Base-by-base conservation (phyloP, 2,888 invertebrate species). In the Tortricodes alternella region DNA sequence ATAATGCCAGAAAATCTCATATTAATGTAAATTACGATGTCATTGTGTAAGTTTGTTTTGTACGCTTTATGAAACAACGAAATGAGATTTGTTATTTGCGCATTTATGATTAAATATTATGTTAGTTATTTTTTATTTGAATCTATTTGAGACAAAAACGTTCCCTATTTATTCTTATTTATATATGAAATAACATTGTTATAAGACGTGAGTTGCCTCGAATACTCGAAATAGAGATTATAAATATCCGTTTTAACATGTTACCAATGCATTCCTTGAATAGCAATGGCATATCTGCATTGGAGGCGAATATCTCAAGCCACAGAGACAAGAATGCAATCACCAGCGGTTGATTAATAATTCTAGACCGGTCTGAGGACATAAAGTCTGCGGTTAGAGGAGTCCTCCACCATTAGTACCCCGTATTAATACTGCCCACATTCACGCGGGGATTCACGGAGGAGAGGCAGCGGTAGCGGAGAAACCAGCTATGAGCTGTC, bases 301-400 rank as follows among this genome's bases (percentile, higher is more conserved):
- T 74, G 68, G 67, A 67, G 35, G 24, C 35, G 34, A 48, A 52
- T 48, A 48, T 43, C 49, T 44, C 44, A 38, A 53, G 43, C 49
- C 46, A 43, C 35, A 43, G 49, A 24, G 37, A 43, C 51, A 80
- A 78, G 84, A 87, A 86, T 84, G 84, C 83, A 85, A 87, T 87
- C 83, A 85, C 74, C 80, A 85, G 74, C n/a, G 72, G 82, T 85
- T 84, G 87, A 87, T 88, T 88, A 88, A 85, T 88, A 89, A 89
- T 89, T 89, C 88, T 85, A 84, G 85, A 86, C 80, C 68, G 73
- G 80, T 84, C 87, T 76, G 75, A 79, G 82, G 82, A 83, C 84
- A 78, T 85, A 85, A 86, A 87, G 86, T 83, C 86, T 86, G 87
- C 81, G 86, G 86, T 78, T 62, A 62, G 62, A 68, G 73, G 66